Evolutionary conservation across 1,140 invertebrate species (phyloP), one percentile per base, ranked within the genome.

Genomic region (Sarcophaga bullata): DNA sequence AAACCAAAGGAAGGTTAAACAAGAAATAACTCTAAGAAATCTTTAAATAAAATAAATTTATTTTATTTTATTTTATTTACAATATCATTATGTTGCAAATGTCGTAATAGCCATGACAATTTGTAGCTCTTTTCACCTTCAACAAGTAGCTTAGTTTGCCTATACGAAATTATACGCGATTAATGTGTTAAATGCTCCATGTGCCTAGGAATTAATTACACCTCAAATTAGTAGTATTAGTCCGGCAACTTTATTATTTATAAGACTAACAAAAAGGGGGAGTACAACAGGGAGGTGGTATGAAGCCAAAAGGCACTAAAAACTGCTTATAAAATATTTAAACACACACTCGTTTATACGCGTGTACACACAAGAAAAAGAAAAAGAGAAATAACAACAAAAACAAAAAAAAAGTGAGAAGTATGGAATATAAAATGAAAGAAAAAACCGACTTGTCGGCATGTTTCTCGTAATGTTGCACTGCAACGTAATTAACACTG

Each of bases 401-500:
- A 62, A 15, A 68, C 0, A 47, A 13, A 75, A 25, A 48, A 13
- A 49, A 76, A 49, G 75, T 78, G 75, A 78, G 75, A 78, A 78
- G 48, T 50, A 78, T 50, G 75, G 75, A 78, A 78, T 78, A 52
- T 52, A 78, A 78, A 47, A 78, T 10, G 19, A 47, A 75, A 76
- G 19, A 68, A 62, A 19, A 78, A 78, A 78, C 48, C 75, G 75
- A 78, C 75, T 78, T 78, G 75, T 50, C 75, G 75, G 75, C 75
- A 78, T 78, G 75, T 50, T 50, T 78, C 75, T 78, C 75, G 82
- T 46, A 80, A 82, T 80, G 76, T 80, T 80, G 58, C 80, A 80
- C 80, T 80, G 58, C 80, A 50, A 82, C 73, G 81, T 83, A 83
- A 83, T 83, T 81, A 81, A 81, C 80, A 81, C 80, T 81, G 80